Base-by-base conservation (phyloP, 2,797 vertebrate genomes). In the Atherinosoma microstoma region DNA sequence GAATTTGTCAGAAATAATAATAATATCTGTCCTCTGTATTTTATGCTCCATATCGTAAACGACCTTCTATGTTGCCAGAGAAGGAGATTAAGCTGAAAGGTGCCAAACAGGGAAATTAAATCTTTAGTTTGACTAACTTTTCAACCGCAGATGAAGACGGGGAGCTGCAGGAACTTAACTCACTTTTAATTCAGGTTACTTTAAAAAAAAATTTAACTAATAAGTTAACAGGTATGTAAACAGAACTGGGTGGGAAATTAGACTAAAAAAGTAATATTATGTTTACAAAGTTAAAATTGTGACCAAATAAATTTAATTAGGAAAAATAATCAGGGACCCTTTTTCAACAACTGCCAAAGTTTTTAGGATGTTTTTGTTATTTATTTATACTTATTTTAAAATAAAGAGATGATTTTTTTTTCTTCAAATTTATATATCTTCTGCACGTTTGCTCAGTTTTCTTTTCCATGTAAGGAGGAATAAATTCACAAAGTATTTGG, bases 51-150 rank as follows among this genome's bases (percentile, higher is more conserved):
- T 78, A 40, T 67, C 32, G 56, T 83, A 13, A 34, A 54, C 75
- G 75, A 74, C 64, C 29, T 58, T 67, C 45, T 20, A 57, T 54
- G 76, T 87, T 88, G 86, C 86, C 82, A 82, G 71, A 54, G 54
- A 80, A 70, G 72, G 78, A 85, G 80, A 73, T 86, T 81, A 83
- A 10, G 36, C 60, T 71, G 63, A 76, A 84, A 76, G 80, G 86
- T 86, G 83, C 82, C 80, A 83, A 89, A 90, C 87, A 83, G 78
- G 83, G 86, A 62, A 75, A 73, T 60, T 54, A 49, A 82, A 70
- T 80, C 13, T 64, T 76, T 62, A 58, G 24, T 67, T 64, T 67
- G 8, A 62, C 8, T 18, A 36, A 56, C 8, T 70, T 53, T 0
- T 70, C 67, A 32, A 34, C 29, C 34, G 32, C 30, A 4, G n/a